Evolutionary conservation across 2,113 vertebrate genomes (phyloP).

Genomic region (Marmota monax): DNA sequence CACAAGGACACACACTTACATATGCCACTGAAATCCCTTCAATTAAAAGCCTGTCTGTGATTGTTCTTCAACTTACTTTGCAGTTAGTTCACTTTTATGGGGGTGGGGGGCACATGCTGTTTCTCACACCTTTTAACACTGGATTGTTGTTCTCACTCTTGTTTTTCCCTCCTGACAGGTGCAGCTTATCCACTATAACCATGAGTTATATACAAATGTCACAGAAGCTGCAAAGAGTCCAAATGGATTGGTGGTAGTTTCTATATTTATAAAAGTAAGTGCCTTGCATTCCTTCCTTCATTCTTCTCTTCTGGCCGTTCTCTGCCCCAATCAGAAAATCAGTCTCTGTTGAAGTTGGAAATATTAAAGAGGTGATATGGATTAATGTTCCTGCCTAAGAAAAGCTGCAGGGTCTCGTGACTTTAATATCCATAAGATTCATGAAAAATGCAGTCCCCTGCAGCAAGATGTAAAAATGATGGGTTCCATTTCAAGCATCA

Average conservation of each 20-base stretch:
- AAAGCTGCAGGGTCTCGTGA: background rate
- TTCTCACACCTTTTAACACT: background rate
- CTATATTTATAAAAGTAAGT: conserved; percentile 99
- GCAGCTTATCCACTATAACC: conserved; percentile 99
- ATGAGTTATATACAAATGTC: conserved; percentile 98
- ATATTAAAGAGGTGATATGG: background rate
- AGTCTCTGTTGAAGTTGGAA: background rate
- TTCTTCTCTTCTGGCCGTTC: background rate
- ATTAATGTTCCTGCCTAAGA: background rate
- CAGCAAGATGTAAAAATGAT: background rate
- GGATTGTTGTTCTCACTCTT: conserved; percentile 48
- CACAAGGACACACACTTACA: background rate
- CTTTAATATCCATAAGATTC: background rate
- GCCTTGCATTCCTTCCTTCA: background rate
- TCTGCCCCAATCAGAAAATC: background rate
- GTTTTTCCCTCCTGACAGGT: conserved; percentile 88
- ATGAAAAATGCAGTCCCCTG: background rate
- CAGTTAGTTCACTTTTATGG: background rate
- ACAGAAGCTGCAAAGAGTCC: conserved; percentile 99
- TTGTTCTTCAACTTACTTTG: background rate
- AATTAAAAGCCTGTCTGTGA: background rate
- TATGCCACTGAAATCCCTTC: conserved; percentile 37
- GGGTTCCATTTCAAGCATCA: background rate
- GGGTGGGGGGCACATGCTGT: too few relatives aligned
- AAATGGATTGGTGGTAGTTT: conserved; percentile 98